Base-by-base conservation (phyloP, 2,888 invertebrate genomes). In the Epinotia bilunana region DNA sequence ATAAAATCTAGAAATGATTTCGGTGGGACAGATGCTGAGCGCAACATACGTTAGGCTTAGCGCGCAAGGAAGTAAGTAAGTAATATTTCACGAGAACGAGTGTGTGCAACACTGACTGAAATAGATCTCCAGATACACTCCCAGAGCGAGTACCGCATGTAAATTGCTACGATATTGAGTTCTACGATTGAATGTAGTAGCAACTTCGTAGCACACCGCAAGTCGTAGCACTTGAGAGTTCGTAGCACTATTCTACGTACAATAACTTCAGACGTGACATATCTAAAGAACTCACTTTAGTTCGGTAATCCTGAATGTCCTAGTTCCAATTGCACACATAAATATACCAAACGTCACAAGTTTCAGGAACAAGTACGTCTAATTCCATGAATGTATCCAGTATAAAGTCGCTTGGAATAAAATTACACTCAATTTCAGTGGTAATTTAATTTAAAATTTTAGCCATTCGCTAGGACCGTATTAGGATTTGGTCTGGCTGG, bases 391-490 rank as follows among this genome's bases (percentile, higher is more conserved):
- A 33, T 28, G 23, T 57, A 67, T 18, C 28, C 53, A 55, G 67
- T 39, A 57, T 67, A 61, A 60, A 60, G 28, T 33, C 16, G 23
- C 23, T 13, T 5, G 53, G 18, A 28, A 57, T 33, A 20, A 55
- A 67, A 67, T 57, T 55, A 6, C 67, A 39, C 28, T 28, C 18
- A 11, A 28, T 39, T 67, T 33, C 13, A 57, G 60, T 53, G 53
- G 18, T 57, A 46, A 55, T 74, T 69, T 62, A 69, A 69, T 74
- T 74, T 69, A 63, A 74, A 74, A 74, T 69, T 65, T 57, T 4
- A 69, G 69, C 69, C 13, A 69, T 69, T 74, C 74, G 55, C 20
- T 3, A 23, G 43, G 57, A 28, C 49, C 57, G 61, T 16, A 67
- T 73, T 73, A 68, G 62, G 60, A 62, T 62, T 33, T 39, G 53